Evolutionary conservation across 2,113 vertebrate species (phyloP).

Genomic region (Neoarius graeffei): DNA sequence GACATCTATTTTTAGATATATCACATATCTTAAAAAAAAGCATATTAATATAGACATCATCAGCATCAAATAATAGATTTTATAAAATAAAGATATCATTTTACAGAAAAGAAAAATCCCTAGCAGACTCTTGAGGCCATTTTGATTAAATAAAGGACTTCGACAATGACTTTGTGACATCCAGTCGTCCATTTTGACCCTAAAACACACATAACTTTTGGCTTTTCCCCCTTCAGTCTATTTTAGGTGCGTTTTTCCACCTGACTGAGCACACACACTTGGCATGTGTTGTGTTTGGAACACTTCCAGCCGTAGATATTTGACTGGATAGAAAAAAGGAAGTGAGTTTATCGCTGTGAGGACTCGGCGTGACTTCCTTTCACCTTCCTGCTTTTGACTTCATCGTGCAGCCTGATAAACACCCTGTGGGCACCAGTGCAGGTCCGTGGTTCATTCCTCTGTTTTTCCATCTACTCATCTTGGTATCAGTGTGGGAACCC

Average conservation of each 20-base stretch:
- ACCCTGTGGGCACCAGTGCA: constrained; percentile 12
- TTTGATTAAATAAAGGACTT: too few relatives aligned
- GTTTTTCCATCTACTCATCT: constrained; percentile 74
- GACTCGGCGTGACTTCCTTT: constrained; percentile 53
- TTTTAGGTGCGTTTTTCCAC: constrained; percentile 16
- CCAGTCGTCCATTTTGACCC: background rate
- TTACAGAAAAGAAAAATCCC: background rate
- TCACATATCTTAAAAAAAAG: too few relatives aligned
- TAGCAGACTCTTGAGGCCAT: too few relatives aligned
- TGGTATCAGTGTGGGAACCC: constrained; percentile 48
- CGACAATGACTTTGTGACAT: background rate
- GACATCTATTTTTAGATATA: too few relatives aligned
- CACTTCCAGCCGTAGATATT: constrained; percentile 28
- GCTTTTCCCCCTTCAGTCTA: background rate
- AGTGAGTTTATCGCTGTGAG: constrained; percentile 58
- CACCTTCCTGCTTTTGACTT: constrained; percentile 53
- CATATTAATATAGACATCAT: too few relatives aligned
- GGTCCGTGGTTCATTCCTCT: constrained; percentile 44
- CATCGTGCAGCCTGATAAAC: constrained; percentile 48
- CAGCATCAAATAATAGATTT: background rate
- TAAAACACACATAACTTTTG: background rate
- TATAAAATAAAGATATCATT: background rate
- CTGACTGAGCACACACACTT: background rate
- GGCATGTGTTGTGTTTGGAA: constrained; percentile 30
- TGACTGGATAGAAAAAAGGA: constrained; percentile 35